Percentiles rank a stretch among this genome's conserved stretches.
Conservation (phyloP, 1,140 invertebrate species). For the Orchesella cincta region DNA sequence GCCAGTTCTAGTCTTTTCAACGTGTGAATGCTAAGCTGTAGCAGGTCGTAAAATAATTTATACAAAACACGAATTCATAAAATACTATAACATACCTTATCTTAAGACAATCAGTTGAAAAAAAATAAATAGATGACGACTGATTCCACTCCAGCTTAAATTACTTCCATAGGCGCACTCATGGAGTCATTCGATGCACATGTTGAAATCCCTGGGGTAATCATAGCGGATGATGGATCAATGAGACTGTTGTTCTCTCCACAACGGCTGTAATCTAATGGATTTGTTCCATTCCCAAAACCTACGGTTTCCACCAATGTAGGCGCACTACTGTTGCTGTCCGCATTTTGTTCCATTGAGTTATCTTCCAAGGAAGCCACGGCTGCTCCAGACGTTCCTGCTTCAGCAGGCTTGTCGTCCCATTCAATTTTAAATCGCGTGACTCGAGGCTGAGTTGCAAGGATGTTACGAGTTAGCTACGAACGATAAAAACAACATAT, state of each 20-base stretch:
- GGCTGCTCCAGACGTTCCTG: neutral
- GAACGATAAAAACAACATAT: conserved; percentile 47
- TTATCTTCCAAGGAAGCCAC: neutral
- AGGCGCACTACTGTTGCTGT: conserved; percentile 27
- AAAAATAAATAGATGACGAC: neutral
- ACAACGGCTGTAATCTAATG: conserved; percentile 7
- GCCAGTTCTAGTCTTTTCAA: too few species aligned
- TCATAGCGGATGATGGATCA: conserved; percentile 31
- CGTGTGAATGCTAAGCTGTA: too few species aligned
- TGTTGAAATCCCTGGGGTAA: neutral
- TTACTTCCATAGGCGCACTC: conserved; percentile 44
- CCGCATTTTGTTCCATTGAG: conserved; percentile 29
- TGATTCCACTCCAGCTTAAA: too few species aligned
- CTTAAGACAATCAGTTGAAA: neutral
- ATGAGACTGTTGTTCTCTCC: conserved; percentile 30
- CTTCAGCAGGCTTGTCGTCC: conserved; percentile 67
- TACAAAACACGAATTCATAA: neutral
- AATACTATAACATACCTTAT: neutral
- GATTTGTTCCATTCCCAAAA: conserved; percentile 21
- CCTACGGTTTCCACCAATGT: conserved; percentile 1
- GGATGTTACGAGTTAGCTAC: conserved; percentile 83
- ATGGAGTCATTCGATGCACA: conserved; percentile 31
- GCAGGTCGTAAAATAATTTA: neutral
- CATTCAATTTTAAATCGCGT: conserved; percentile 97
- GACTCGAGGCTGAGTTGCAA: conserved; percentile 90